Percentiles rank a stretch among this genome's conserved stretches.
Evolutionary conservation across 2,113 vertebrate species (phyloP).

Genomic region (Apaloderma vittatum): DNA sequence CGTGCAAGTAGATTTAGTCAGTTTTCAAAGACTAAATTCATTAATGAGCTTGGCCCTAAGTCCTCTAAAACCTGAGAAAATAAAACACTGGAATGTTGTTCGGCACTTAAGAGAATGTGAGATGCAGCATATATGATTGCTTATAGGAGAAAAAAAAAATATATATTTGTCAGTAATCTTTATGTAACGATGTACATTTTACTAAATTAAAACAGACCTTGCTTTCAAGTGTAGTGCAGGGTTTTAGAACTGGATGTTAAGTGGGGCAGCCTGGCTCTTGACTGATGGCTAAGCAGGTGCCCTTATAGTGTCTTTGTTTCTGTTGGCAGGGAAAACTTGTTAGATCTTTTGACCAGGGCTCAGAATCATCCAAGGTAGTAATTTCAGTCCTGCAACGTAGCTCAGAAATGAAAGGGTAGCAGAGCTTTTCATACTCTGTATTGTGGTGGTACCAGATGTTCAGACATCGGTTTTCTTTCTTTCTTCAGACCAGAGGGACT

Average conservation of each 20-base stretch:
- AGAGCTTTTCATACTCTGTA: background rate
- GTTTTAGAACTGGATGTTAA: background rate
- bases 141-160: background rate
- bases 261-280: background rate
- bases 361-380: background rate
- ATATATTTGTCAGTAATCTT: background rate
- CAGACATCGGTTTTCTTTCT: background rate
- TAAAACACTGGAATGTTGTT: background rate
- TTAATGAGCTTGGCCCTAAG: background rate
- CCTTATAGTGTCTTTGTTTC: background rate
- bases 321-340: background rate
- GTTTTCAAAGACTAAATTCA: constrained; percentile 21
- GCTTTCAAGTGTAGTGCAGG: background rate
- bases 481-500: background rate
- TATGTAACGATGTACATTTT: background rate
- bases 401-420: background rate
- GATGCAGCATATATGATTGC: background rate
- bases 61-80: background rate
- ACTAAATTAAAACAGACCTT: background rate
- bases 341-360: background rate
- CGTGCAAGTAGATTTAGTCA: background rate
- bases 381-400: background rate
- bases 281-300: background rate
- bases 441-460: constrained; percentile 16
- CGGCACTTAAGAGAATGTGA: background rate